Conservation (phyloP, 2,888 invertebrate genomes). For the Lottia scabra region DNA sequence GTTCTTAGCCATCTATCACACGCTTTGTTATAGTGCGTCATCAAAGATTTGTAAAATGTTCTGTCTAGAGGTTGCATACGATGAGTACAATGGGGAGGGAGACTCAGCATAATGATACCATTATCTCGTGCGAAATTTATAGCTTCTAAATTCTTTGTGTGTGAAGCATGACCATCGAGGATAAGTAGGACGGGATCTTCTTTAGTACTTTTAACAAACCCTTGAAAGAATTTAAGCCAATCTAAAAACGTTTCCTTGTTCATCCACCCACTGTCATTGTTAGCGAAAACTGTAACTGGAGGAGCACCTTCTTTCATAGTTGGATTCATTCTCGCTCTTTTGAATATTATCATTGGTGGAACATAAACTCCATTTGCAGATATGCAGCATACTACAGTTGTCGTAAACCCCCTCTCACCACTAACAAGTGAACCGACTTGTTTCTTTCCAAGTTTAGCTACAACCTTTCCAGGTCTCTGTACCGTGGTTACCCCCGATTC, state of each 20-base stretch:
- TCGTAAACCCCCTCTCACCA: constrained; percentile 22
- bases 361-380: constrained; percentile 21
- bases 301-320: constrained; percentile 7
- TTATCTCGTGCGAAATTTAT: too few species aligned
- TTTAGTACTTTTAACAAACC: too few species aligned
- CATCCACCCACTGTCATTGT: constrained; percentile 48
- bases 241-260: neutral
- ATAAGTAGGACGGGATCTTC: too few species aligned
- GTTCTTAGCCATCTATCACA: too few species aligned
- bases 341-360: constrained; percentile 30
- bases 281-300: constrained; percentile 4
- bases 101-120: too few species aligned
- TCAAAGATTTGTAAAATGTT: too few species aligned
- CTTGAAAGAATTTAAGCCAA: too few species aligned
- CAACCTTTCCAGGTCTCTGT: constrained; percentile 26
- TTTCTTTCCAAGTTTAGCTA: constrained; percentile 21
- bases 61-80: too few species aligned
- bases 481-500: constrained; percentile 37
- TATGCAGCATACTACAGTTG: constrained; percentile 8
- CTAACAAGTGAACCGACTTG: constrained; percentile 32
- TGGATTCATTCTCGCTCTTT: constrained; percentile 17
- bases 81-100: too few species aligned
- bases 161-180: too few species aligned
- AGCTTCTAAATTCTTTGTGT: too few species aligned
- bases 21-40: too few species aligned